A percentile compares a stretch with the other conserved stretches of the same genome.
Conservation (phyloP, 2,797 vertebrate species). For the Alca torda region DNA sequence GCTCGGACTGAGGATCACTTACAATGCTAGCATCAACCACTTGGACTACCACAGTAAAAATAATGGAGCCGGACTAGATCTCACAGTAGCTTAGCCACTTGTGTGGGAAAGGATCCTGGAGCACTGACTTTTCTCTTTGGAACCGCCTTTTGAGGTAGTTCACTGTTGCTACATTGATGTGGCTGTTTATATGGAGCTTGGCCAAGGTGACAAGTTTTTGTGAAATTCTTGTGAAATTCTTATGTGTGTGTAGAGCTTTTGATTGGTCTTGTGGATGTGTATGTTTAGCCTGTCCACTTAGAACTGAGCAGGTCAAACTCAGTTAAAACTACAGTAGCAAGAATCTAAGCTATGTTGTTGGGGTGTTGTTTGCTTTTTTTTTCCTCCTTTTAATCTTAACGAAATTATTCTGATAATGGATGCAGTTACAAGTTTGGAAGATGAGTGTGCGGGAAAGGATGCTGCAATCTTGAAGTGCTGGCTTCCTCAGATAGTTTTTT, state of each 20-base stretch:
- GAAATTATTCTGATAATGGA: constrained; percentile 15
- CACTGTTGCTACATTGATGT: not conserved
- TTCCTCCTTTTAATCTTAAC: not conserved
- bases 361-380: not conserved
- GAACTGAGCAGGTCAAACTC: not conserved
- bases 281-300: not conserved
- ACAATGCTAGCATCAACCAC: not conserved
- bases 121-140: not conserved
- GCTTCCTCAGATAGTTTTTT: not conserved
- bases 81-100: not conserved
- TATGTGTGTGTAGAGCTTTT: not conserved
- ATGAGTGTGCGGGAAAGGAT: not conserved
- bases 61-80: not conserved
- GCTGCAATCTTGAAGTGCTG: not conserved
- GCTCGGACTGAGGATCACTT: not conserved
- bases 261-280: not conserved
- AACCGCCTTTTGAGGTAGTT: not conserved
- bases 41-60: not conserved
- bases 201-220: not conserved
- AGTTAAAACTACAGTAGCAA: not conserved
- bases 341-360: not conserved
- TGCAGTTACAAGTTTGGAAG: constrained; percentile 1
- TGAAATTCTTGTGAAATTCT: not conserved
- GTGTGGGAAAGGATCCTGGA: not conserved
- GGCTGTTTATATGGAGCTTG: not conserved